Base-by-base conservation (phyloP, 2,888 invertebrate genomes). In the Luperina testacea region DNA sequence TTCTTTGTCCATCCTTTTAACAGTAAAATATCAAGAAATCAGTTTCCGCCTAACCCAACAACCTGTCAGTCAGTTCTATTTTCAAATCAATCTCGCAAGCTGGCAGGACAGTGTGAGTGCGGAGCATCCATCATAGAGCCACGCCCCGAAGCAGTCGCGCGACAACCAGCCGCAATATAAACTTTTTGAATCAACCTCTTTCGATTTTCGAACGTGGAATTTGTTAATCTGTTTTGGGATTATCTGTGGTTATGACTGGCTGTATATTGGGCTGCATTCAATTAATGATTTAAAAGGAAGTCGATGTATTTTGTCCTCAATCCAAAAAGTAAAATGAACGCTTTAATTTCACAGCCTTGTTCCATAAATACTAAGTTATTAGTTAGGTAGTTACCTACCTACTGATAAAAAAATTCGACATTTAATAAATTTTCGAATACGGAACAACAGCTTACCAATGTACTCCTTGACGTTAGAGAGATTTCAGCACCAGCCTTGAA, bases 71-170 rank as follows among this genome's bases (percentile, higher is more conserved):
- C 81, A 80, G 85, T 88, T 88, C 87, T 89, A 89, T 88, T 88
- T 89, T 88, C 78, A 89, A 88, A 88, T 89, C 89, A 89, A 88
- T 88, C 88, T 88, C 77, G 2, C 24, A 68, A 69, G 73, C 72
- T 81, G 74, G 48, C 76, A 89, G 88, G 89, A 88, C 88, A 88
- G 87, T 81, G 76, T 77, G 78, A 85, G 81, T 83, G 87, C 88
- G 74, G 82, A 67, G 92, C 95, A 96, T 96, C 95, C 95, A 96
- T 96, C 96, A 95, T 87, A 76, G 92, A 72, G 83, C 95, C 96
- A 93, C 96, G 96, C 96, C 96, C 93, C 88, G 90, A 85, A 81
- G 89, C 90, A 90, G 91, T 89, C 69, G 61, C 81, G 76, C 80
- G 88, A 90, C 92, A 91, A 90, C 89, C 87, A 80, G 85, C 90